Evolutionary conservation across 2,888 invertebrate genomes (phyloP).

Genomic region (Nomada hirtipes): DNA sequence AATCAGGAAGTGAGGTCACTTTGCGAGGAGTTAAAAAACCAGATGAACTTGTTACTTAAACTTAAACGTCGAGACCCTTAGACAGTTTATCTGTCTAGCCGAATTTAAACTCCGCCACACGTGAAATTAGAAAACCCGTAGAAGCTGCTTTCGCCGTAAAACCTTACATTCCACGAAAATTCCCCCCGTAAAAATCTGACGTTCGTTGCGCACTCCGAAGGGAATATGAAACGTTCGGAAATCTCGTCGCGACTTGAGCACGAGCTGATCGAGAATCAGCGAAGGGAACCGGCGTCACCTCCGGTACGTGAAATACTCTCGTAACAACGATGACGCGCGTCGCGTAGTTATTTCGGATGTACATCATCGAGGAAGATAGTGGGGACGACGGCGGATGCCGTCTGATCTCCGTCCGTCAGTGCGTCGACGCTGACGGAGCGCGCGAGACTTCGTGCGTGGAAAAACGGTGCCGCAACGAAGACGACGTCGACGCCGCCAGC

Average conservation of each 20-base stretch:
- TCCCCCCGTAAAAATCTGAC: no score
- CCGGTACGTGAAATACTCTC: conserved; percentile 44
- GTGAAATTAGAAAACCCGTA: no score
- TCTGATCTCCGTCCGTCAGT: conserved; percentile 80
- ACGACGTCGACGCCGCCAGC: conserved; percentile 49
- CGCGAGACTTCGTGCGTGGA: conserved; percentile 52
- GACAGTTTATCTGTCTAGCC: not conserved
- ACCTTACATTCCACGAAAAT: not conserved
- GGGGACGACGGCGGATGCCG: conserved; percentile 81
- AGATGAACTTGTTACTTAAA: no score
- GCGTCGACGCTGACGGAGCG: conserved; percentile 69
- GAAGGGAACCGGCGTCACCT: conserved; percentile 8
- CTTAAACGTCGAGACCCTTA: no score
- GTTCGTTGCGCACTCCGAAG: no score
- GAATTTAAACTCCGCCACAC: not conserved
- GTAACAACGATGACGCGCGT: conserved; percentile 67
- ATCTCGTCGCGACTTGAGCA: not conserved
- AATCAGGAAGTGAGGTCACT: no score
- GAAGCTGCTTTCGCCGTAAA: no score
- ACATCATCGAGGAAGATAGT: conserved; percentile 79
- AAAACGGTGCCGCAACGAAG: conserved; percentile 37
- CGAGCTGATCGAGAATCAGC: conserved; percentile 9
- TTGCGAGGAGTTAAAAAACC: no score
- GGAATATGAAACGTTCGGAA: conserved; percentile 23
- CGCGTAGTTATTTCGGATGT: conserved; percentile 78